phyloP scores from a whole-genome alignment of 2,113 vertebrate genomes.

The Tyto alba region DNA sequence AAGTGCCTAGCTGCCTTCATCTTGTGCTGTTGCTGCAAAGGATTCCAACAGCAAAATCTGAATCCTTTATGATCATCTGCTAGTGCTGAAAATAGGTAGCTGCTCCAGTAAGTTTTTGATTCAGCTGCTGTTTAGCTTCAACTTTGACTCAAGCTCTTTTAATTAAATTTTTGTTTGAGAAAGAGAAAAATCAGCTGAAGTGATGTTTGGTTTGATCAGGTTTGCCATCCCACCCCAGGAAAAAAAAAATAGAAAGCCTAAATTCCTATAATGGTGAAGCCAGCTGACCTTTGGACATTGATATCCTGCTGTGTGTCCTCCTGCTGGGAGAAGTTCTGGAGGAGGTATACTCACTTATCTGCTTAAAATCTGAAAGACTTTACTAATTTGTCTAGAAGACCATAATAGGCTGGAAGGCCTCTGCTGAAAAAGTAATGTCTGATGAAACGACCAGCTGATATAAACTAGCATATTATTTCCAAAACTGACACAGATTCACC shows the following conservation, averaged over 20 bases:
- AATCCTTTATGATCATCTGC: not conserved
- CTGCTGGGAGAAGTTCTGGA: not conserved
- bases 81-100: not conserved
- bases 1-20: not conserved
- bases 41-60: not conserved
- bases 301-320: not conserved
- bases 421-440: not conserved
- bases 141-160: not conserved
- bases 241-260: not conserved
- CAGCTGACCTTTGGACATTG: not conserved
- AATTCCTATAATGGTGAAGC: not conserved
- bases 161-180: not conserved
- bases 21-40: not conserved
- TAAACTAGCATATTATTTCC: not conserved
- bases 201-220: not conserved
- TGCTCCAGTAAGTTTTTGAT: not conserved
- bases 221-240: not conserved
- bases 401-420: not conserved
- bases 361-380: not conserved
- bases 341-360: not conserved
- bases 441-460: not conserved
- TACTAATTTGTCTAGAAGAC: not conserved
- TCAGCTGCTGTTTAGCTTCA: not conserved
- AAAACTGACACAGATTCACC: not conserved
- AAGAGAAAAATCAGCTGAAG: not conserved